phyloP scores from a whole-genome alignment of 2,797 vertebrate genomes.

The Clarias fuscus region DNA sequence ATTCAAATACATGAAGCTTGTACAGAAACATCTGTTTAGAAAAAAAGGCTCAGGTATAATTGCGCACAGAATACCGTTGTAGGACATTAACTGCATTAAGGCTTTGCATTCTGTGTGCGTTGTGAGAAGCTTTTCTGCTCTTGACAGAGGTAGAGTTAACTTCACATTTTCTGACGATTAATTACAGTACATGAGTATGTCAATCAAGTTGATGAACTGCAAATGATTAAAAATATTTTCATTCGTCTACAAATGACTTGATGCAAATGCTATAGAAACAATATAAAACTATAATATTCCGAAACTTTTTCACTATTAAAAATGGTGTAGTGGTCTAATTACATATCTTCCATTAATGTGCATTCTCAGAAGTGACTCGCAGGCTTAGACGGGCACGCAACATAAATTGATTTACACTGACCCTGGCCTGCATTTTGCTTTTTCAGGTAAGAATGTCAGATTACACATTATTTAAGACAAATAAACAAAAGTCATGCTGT shows the following conservation, averaged over 20 bases:
- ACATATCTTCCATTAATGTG: not conserved
- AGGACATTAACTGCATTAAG: not conserved
- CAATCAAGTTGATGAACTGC: not conserved
- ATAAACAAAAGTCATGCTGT: not conserved
- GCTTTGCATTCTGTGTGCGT: not conserved
- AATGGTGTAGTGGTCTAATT: not conserved
- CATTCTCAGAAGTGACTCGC: not conserved
- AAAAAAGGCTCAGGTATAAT: not conserved
- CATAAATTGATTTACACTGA: not conserved
- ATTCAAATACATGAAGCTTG: not conserved
- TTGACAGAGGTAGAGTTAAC: not conserved
- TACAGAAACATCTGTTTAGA: not conserved
- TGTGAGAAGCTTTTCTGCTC: not conserved
- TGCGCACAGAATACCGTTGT: not conserved
- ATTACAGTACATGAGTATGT: too few relatives aligned
- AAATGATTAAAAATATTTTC: not conserved
- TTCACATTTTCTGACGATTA: not conserved
- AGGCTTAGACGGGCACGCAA: not conserved
- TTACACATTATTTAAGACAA: not conserved
- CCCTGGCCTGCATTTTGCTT: not conserved
- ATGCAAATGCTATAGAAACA: not conserved
- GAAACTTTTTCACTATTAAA: not conserved
- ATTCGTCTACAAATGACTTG: not conserved
- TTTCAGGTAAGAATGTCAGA: not conserved
- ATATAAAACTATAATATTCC: not conserved